Base-by-base conservation (phyloP, 37 sponge, comb jelly and placozoan species). In the Aplysina aerophoba region DNA sequence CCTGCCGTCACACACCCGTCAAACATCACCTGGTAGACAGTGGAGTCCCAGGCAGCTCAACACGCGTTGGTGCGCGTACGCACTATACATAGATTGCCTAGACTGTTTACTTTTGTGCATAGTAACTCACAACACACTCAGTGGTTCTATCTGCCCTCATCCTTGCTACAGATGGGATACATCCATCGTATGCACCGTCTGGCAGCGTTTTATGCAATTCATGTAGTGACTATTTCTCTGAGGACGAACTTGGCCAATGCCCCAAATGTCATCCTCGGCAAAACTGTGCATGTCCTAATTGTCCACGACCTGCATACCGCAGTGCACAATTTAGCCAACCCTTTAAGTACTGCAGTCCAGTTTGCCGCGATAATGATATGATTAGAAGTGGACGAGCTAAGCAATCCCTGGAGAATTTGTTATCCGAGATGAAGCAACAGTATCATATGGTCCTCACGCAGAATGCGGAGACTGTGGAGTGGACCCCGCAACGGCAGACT, bases 311-410 rank as follows among this genome's bases (percentile, higher is more conserved):
- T 31, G 28, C 71, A 3, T 69, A 34, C 71, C 13, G 13, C 35
- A 35, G 39, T 36, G 44, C 78, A 19, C 50, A 75, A 41, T 75
- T 53, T 75, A 44, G 50, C 33, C 50, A 44, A 44, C 38, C 44
- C 53, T 75, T 75, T 16, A 24, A 1, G 21, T 75, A 75, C 54
- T 75, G 78, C 40, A 75, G 54, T 36, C 78, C 78, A 53, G 54
- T 41, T 24, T 75, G 78, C 40, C 37, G 78, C 12, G 78, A 75
- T 11, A 75, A 19, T 1, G 78, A 75, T 41, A 17, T 75, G 21
- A 36, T 75, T 41, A 25, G 37, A 13, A 36, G 38, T 41, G 78
- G 78, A 6, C 38, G 41, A 25, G 78, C 78, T 15, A 75, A 75
- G 78, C 25, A 75, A 54, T 6, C 38, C 20, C 11, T 75, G 2